Base-by-base conservation (phyloP, 2,888 invertebrate species). In the Epinotia demarniana region DNA sequence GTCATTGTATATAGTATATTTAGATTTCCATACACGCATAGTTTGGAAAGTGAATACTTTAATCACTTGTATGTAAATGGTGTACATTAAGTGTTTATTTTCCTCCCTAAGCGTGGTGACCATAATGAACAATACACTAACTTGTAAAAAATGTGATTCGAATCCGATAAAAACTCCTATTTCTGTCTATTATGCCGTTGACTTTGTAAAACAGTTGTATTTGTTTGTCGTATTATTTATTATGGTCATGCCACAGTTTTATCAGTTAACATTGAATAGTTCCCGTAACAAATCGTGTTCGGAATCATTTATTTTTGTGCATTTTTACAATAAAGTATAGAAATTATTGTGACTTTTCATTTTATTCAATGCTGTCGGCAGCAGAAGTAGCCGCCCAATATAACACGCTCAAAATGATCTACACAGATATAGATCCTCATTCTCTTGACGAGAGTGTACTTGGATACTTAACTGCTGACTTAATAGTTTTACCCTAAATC, bases 301-400 rank as follows among this genome's bases (percentile, higher is more conserved):
- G 58, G 74, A 76, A 79, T 80, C 81, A 83, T 82, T 84, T 75
- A 75, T 70, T 75, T 83, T 81, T 83, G 81, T 86, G 86, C 84
- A 84, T 83, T 83, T 83, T 81, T 81, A 75, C 75, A 77, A 78
- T 61, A 72, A 72, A 72, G 60, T 64, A 80, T 81, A 82, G 79
- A 82, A 60, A 63, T 66, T 77, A 77, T 72, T 49, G 12, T 60
- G 71, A 46, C 11, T 57, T 64, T 64, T 49, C 4, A 67, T 73
- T 78, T 75, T 72, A 18, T 33, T 8, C 6, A 33, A 8, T 33
- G 8, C 6, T 1, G 6, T 8, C 33, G 0, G 33, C 23, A 27
- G 23, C 3, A 27, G 23, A 27, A 27, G 23, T 2, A 27, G 23
- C 23, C 3, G 3, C 23, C 3, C 23, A 27, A 27, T 27, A 27